Conservation (phyloP, 2,797 vertebrate species). For the Chrysocyon brachyurus region DNA sequence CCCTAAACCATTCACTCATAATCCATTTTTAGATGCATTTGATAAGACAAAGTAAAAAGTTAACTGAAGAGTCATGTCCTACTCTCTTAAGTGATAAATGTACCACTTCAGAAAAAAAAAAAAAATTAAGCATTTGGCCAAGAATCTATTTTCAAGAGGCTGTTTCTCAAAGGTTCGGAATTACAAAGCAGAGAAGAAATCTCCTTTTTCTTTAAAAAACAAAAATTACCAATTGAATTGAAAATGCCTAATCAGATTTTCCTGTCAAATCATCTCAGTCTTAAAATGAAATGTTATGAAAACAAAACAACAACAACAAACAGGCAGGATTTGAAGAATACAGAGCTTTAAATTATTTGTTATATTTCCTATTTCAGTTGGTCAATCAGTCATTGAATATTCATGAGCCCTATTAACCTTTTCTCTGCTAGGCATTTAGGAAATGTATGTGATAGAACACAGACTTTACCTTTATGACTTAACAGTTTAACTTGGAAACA, state of each 20-base stretch:
- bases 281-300: background rate
- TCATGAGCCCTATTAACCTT: background rate
- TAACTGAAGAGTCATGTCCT: background rate
- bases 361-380: background rate
- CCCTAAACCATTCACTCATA: background rate
- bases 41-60: slow-evolving; percentile 20
- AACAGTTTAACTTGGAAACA: background rate
- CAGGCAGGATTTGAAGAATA: background rate
- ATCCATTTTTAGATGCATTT: background rate
- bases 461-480: background rate
- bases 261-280: background rate
- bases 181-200: background rate
- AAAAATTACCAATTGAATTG: background rate
- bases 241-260: background rate
- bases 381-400: background rate
- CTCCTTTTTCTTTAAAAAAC: background rate
- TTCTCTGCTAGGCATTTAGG: background rate
- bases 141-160: background rate
- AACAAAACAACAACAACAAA: background rate
- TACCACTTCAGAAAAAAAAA: background rate
- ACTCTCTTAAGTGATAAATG: slow-evolving; percentile 3
- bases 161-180: background rate
- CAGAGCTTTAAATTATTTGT: background rate
- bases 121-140: background rate
- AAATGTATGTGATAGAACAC: background rate